Evolutionary conservation across 2,797 vertebrate species (phyloP).

Genomic region (Sebastes taczanowskii): DNA sequence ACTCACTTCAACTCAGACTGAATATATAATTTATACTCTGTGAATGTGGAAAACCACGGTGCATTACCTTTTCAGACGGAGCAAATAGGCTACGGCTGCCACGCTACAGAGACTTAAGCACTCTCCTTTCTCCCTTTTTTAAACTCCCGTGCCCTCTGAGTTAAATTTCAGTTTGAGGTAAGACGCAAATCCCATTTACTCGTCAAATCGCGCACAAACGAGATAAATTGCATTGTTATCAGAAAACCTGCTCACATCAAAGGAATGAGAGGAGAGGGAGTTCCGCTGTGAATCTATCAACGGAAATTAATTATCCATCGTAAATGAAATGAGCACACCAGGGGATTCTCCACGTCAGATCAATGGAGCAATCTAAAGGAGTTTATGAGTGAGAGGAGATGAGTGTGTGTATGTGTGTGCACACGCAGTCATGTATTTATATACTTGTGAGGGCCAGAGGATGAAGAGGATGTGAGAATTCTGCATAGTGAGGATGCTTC

Average conservation of each 20-base stretch:
- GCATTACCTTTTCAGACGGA: background rate
- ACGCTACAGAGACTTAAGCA: background rate
- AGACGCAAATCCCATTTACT: conserved; percentile 68
- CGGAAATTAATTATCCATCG: conserved; percentile 78
- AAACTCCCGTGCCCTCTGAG: conserved; percentile 20
- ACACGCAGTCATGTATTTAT: background rate
- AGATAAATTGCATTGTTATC: conserved; percentile 74
- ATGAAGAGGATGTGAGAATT: background rate
- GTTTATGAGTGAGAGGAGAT: conserved; percentile 54
- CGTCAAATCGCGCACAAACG: conserved; percentile 52
- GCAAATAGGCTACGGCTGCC: background rate
- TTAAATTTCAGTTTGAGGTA: conserved; percentile 45
- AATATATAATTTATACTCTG: background rate
- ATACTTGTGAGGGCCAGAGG: conserved; percentile 3
- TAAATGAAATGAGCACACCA: conserved; percentile 74
- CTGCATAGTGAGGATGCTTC: background rate
- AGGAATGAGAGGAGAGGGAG: conserved; percentile 64
- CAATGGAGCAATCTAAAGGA: conserved; percentile 72
- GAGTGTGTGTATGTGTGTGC: conserved; percentile 16
- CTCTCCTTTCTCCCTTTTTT: background rate
- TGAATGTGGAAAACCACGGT: background rate
- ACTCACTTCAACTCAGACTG: background rate
- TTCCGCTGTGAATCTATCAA: conserved; percentile 69
- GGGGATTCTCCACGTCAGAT: conserved; percentile 71
- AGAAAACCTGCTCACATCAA: conserved; percentile 72